Evolutionary conservation across 1,140 invertebrate genomes (phyloP), one percentile per base, ranked within the genome.

Genomic region (Philaenus spumarius): DNA sequence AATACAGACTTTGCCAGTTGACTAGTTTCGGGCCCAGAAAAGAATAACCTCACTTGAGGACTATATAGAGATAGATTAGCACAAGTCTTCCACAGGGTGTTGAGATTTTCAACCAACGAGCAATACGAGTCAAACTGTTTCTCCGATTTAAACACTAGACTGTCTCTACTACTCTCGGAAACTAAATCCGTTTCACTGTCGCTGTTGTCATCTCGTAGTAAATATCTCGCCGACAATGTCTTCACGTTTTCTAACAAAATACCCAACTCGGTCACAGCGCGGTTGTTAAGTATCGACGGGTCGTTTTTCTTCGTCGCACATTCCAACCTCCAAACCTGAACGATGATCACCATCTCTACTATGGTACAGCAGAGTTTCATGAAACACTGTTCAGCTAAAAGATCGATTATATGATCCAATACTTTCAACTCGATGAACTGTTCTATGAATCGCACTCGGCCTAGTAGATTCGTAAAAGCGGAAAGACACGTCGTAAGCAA

Each of bases 401-500:
- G 61, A 55, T 77, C 73, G 1, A 82, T 59, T 1, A 80, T 75
- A 51, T 81, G 77, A 17, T 75, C 71, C 6, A 83, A 64, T 1
- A 79, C 81, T 1, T 77, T 75, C 11, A 78, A 72, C 37, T 80
- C 74, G 5, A 78, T 75, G 53, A 84, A 84, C 59, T 76, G 77
- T 55, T 82, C 77, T 15, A 76, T 80, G 65, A 83, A 79, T 1
- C 75, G 65, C 0, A 74, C 62, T 17, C 79, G 78, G 15, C 75
- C 73, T 2, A 84, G 72, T 0, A 84, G 69, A 63, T 73, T 78
- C 0, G 81, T 75, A 53, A 83, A 82, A 1, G 79, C 74, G 2
- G 80, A 80, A 1, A 85, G 65, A 42, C 80, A 83, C 0, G 81
- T 80, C 11, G 79, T 75, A 2, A 82, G 74, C 0, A 82, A 67